Evolutionary conservation across 2,113 vertebrate species (phyloP).

Genomic region (Caranx melampygus): DNA sequence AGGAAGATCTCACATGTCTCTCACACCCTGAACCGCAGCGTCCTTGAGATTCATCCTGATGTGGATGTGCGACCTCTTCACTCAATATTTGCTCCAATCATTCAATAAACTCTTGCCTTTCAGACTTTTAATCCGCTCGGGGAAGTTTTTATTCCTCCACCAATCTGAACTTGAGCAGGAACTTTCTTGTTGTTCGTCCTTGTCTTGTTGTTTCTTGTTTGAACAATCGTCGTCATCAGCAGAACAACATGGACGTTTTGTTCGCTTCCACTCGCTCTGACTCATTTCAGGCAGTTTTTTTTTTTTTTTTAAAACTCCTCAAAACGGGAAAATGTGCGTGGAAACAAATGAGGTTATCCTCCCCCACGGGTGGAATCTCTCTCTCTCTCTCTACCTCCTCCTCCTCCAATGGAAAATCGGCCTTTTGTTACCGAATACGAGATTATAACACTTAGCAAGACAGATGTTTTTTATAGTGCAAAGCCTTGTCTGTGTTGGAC

Average conservation of each 20-base stretch:
- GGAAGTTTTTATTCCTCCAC: too few relatives aligned
- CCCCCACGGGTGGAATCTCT: background rate
- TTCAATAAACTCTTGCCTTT: background rate
- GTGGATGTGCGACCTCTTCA: background rate
- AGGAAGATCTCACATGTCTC: background rate
- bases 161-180: too few relatives aligned
- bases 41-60: background rate
- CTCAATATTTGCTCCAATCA: background rate
- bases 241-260: constrained; percentile 21
- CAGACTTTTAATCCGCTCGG: background rate
- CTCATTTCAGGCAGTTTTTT: background rate
- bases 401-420: constrained; percentile 14
- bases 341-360: constrained; percentile 26
- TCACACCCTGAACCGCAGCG: background rate
- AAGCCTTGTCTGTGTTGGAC: constrained; percentile 24
- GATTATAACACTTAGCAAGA: constrained; percentile 28
- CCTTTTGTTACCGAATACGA: constrained; percentile 23
- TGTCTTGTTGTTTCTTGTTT: too few relatives aligned
- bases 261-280: background rate
- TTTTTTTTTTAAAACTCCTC: background rate
- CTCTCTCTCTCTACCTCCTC: background rate
- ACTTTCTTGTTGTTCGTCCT: background rate
- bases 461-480: constrained; percentile 15
- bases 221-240: background rate
- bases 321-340: background rate